Base-by-base conservation (phyloP, 2,113 vertebrate species). In the Noturus placidus region DNA sequence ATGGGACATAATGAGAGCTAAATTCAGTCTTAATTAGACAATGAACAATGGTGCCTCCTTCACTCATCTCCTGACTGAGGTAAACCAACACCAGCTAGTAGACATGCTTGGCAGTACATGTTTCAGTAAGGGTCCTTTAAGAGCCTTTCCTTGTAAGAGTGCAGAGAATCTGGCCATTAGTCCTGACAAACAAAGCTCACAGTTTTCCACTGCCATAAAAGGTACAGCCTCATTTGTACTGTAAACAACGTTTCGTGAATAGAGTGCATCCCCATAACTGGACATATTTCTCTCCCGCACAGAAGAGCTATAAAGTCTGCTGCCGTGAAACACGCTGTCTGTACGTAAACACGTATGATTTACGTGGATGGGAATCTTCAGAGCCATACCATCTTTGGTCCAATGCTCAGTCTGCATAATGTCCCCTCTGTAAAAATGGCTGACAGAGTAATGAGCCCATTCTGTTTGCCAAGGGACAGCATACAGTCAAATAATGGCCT, bases 171-270 rank as follows among this genome's bases (percentile, higher is more conserved):
- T 0, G 50, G 50, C 69, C 38, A 69, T 85, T 85, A 67, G 82
- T 72, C 85, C 86, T 88, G 79, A 83, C 54, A 85, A 86, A 88
- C 27, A 33, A 90, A 85, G 70, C 82, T 65, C 46, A 56, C 30
- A 17, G 38, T 85, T 90, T 57, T 52, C 82, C 80, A 77, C 30
- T 20, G 52, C 61, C 70, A 59, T 80, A 76, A 81, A 83, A 80
- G 5, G 52, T 69, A 82, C 82, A 35, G 74, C 70, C 74, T 78
- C 56, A 78, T 38, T 61, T 70, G 19, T 82, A 72, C 83, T 89
- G 89, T 90, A 90, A 90, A 90, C 90, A 85, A 35, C 13, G 19
- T 56, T 76, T 56, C 59, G 27, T 76, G 82, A 83, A 83, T 61
- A 76, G 72, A 69, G 59, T 84, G 46, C 70, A 42, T 67, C 72